Conservation (phyloP, 2,888 invertebrate species). For the Petrophora chlorosata region DNA sequence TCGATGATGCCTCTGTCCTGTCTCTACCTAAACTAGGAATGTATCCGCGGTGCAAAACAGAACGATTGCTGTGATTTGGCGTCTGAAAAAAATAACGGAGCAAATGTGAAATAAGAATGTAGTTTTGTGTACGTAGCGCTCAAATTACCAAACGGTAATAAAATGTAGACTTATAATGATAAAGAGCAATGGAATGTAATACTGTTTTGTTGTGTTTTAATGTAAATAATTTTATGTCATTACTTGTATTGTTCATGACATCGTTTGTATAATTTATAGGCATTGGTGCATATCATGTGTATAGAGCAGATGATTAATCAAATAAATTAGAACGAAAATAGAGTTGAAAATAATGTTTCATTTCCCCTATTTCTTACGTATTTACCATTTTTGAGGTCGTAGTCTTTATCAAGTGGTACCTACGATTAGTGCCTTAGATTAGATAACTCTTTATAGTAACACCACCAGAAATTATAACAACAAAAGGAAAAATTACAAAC, state of each 20-base stretch:
- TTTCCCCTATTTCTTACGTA: slow-evolving; percentile 37
- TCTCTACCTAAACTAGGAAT: slow-evolving; percentile 42
- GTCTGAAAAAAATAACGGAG: slow-evolving; percentile 39
- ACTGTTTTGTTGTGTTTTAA: slow-evolving; percentile 53
- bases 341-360: slow-evolving; percentile 66
- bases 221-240: slow-evolving; percentile 71
- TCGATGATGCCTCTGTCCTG: background rate
- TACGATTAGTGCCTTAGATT: too few species aligned
- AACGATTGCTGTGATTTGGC: slow-evolving; percentile 70
- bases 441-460: too few species aligned
- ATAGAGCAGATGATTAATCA: slow-evolving; percentile 83
- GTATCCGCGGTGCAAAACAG: slow-evolving; percentile 49
- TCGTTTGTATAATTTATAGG: slow-evolving; percentile 81
- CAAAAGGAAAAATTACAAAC: too few species aligned
- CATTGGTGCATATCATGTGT: slow-evolving; percentile 85
- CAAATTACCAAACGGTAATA: slow-evolving; percentile 53
- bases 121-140: slow-evolving; percentile 53
- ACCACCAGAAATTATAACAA: too few species aligned
- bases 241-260: slow-evolving; percentile 65
- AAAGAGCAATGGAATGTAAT: slow-evolving; percentile 62
- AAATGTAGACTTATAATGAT: slow-evolving; percentile 58
- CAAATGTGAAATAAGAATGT: slow-evolving; percentile 39
- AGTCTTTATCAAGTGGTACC: too few species aligned
- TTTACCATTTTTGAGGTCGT: too few species aligned
- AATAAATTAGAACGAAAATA: slow-evolving; percentile 81